Conservation (phyloP, 2,797 vertebrate species). For the Semotilus atromaculatus region DNA sequence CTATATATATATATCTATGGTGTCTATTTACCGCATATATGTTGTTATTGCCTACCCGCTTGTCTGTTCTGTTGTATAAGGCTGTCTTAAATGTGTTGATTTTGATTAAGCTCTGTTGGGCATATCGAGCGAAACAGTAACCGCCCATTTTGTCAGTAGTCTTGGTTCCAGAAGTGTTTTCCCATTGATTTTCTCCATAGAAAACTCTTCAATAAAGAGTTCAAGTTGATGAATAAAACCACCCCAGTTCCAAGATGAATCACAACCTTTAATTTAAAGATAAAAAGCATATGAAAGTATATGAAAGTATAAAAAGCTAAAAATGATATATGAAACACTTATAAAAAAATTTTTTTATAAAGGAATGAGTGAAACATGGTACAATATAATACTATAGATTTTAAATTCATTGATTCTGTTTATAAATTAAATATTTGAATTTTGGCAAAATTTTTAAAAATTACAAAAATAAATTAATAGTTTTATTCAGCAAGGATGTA, state of each 20-base stretch:
- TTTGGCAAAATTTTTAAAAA: not conserved
- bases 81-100: slow-evolving; percentile 9
- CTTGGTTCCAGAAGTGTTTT: slow-evolving; percentile 25
- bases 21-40: not conserved
- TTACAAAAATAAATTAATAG: not conserved
- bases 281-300: not conserved
- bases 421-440: not conserved
- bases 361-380: not conserved
- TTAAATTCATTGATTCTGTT: not conserved
- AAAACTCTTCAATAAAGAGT: not conserved
- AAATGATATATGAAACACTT: not conserved
- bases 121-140: not conserved
- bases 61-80: not conserved
- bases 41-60: not conserved
- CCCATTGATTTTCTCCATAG: slow-evolving; percentile 7
- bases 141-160: not conserved
- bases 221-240: not conserved
- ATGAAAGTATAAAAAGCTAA: not conserved
- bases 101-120: slow-evolving; percentile 1
- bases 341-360: not conserved
- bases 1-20: not conserved
- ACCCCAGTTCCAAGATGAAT: slow-evolving; percentile 1
- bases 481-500: not conserved
- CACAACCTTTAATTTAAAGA: not conserved
- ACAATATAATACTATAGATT: not conserved